Evolutionary conservation across 2,113 vertebrate species (phyloP).

Genomic region (Heterochromis multidens): DNA sequence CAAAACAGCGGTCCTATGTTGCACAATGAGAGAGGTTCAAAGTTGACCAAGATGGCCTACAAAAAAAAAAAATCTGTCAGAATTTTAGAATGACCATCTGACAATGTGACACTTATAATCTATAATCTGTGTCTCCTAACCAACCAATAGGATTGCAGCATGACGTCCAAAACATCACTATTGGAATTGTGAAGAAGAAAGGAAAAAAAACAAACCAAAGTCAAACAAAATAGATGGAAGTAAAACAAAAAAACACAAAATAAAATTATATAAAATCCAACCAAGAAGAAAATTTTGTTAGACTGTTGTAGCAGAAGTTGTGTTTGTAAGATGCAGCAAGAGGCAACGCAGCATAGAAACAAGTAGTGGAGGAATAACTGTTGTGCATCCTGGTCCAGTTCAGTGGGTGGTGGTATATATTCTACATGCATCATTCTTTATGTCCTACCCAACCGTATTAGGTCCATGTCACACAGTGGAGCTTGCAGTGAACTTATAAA

Average conservation of each 20-base stretch:
- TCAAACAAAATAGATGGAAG: background rate
- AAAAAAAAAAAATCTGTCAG: no score
- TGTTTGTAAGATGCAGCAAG: no score
- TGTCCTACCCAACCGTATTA: background rate
- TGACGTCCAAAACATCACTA: background rate
- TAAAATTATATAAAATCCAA: background rate
- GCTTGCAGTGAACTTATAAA: background rate
- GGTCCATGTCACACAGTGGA: background rate
- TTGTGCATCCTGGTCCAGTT: background rate
- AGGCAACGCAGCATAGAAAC: background rate
- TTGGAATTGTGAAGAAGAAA: background rate
- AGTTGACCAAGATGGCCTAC: background rate
- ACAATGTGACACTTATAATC: no score
- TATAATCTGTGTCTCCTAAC: no score
- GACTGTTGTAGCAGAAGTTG: background rate
- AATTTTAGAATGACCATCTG: no score
- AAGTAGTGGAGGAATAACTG: background rate
- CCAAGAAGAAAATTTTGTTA: background rate
- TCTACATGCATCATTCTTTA: background rate
- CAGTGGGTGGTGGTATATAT: background rate
- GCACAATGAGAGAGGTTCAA: background rate
- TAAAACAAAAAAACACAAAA: rapidly evolving
- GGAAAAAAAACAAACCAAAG: no score
- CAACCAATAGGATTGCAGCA: no score
- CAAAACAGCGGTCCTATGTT: background rate